Evolutionary conservation across 2,888 invertebrate genomes (phyloP).

Genomic region (Melinaea marsaeus): DNA sequence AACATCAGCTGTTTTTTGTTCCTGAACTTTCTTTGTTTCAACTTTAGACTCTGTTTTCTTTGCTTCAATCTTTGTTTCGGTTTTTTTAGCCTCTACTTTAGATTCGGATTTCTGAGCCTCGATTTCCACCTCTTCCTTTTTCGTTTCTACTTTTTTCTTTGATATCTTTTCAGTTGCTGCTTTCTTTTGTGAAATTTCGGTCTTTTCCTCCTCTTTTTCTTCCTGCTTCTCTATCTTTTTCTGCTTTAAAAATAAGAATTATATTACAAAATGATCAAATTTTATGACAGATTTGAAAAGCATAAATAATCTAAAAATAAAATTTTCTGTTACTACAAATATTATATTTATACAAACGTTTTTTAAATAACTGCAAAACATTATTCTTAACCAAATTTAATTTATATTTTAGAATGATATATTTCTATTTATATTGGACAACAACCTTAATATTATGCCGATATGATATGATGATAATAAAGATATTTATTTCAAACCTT

Average conservation of each 20-base stretch:
- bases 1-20: conserved; percentile 60
- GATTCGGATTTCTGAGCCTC: conserved; percentile 51
- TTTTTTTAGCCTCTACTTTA: conserved; percentile 46
- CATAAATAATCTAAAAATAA: no score
- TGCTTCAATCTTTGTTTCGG: conserved; percentile 44
- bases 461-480: not conserved
- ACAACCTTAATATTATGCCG: no score
- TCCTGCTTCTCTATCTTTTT: conserved; percentile 16
- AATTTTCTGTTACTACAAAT: no score
- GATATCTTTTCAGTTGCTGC: conserved; percentile 48
- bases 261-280: not conserved
- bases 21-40: conserved; percentile 56
- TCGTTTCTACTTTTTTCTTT: conserved; percentile 60
- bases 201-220: conserved; percentile 31
- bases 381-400: no score
- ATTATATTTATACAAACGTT: no score
- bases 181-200: conserved; percentile 46
- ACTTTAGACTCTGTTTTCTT: conserved; percentile 49
- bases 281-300: not conserved
- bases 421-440: no score
- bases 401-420: no score
- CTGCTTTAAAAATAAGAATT: not conserved
- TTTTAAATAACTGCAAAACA: no score
- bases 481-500: conserved; percentile 45
- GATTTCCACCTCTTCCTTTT: conserved; percentile 58